phyloP scores from a whole-genome alignment of 2,113 vertebrate species.

The Sinocyclocheilus anophthalmus region DNA sequence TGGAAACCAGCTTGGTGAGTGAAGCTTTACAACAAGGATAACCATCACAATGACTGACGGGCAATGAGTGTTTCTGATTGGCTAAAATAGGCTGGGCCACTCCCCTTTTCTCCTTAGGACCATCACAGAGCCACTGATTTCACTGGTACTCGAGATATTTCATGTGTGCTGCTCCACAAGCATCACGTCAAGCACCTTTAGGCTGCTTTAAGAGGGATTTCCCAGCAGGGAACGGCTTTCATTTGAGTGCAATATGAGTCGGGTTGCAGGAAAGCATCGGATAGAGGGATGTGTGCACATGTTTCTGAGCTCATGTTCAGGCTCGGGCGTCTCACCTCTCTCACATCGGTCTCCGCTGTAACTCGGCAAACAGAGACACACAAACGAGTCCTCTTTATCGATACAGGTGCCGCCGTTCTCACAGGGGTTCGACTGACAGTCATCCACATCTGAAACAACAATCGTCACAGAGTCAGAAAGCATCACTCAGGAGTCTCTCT shows the following conservation, averaged over 20 bases:
- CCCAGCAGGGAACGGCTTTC: not conserved
- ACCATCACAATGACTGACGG: not conserved
- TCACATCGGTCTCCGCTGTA: constrained; percentile 91
- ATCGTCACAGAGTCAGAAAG: not conserved
- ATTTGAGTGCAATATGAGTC: not conserved
- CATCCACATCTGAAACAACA: constrained; percentile 73
- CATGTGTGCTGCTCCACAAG: not conserved
- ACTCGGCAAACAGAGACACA: constrained; percentile 94
- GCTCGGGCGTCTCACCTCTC: constrained; percentile 78
- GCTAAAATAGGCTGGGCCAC: not conserved
- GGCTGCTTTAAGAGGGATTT: not conserved
- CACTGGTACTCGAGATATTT: not conserved
- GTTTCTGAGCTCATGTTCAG: not conserved
- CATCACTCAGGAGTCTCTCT: not conserved
- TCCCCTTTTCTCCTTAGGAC: not conserved
- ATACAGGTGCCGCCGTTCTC: constrained; percentile 94
- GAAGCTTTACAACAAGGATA: not conserved
- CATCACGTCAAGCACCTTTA: not conserved
- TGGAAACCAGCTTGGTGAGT: not conserved
- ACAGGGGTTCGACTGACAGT: constrained; percentile 83
- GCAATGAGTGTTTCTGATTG: not conserved
- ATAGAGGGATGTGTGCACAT: too few species aligned
- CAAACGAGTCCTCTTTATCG: constrained; percentile 88
- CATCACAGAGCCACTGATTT: not conserved
- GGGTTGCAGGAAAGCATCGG: not conserved